Base-by-base conservation (phyloP, 2,797 vertebrate species). In the Muraenolepis orangiensis region DNA sequence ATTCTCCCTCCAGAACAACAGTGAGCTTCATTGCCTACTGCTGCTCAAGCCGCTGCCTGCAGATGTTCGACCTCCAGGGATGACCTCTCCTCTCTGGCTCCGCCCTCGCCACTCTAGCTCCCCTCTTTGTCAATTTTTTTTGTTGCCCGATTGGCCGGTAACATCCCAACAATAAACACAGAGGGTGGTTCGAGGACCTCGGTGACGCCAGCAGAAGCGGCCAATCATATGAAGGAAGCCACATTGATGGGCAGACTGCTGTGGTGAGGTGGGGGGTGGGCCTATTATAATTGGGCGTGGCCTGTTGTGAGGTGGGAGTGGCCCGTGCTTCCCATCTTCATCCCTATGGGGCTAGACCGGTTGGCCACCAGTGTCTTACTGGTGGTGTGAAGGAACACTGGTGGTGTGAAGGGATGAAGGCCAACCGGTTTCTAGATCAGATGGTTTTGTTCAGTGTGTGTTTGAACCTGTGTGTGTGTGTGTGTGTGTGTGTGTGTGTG, bases 11-110 rank as follows among this genome's bases (percentile, higher is more conserved):
- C 75, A 95, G 94, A 87, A 93, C 91, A 0, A 92, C 91, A 0
- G 93, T 95, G 74, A 94, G 91, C 81, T 95, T 94, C 71, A 90
- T 94, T 75, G 94, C 93, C 2, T 94, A 95, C 72, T 95, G 94
- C 91, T 95, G 94, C 87, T 94, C 94, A 78, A 94, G 89, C 78
- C 89, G 76, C 81, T 95, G 94, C 83, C 86, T 94, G 73, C 87
- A 86, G 80, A 92, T 84, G 30, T 94, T 94, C 85, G 82, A 93
- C 84, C 93, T 95, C 66, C 91, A 93, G 81, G 84, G 91, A 46
- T 94, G 92, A 94, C 6, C 0, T 23, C 2, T 0, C 12, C 74
- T 26, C 26, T 4, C 30, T 23, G 57, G 23, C 42, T 36, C 32
- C 11, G 1, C 66, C 51, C 0, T 23, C 2, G 0, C 12, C 74